These are phyloP conservation scores for Theocolax elegans DNA, from an alignment of 1,140 invertebrate species.

Conservation along the genomic window DNA sequence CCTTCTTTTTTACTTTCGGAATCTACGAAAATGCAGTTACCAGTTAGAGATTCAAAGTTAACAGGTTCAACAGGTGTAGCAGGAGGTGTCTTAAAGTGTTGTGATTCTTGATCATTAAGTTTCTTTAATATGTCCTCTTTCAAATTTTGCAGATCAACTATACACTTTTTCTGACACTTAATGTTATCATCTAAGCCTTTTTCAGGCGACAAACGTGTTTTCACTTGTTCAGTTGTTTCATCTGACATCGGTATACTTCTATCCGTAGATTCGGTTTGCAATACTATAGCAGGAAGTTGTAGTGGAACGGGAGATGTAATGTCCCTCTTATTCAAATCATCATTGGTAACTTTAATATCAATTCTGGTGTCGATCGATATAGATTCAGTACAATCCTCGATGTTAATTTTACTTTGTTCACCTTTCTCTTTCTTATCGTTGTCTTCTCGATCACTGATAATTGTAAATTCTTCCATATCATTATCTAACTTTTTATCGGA, in stretches of 20 bases:
- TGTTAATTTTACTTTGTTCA: no score
- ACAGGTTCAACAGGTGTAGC: neutral
- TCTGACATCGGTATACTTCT: neutral
- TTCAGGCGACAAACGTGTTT: neutral
- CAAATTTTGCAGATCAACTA: constrained; percentile 33
- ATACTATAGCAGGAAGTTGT: neutral
- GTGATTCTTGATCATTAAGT: constrained; percentile 18
- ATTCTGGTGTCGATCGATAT: neutral
- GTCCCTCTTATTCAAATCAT: neutral
- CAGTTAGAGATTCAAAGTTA: constrained; percentile 2
- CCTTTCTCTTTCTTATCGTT: neutral
- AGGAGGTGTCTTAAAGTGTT: no score
- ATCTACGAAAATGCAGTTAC: no score
- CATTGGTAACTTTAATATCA: neutral
- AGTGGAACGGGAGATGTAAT: neutral
- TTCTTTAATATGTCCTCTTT: constrained; percentile 38
- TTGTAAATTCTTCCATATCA: constrained; percentile 2
- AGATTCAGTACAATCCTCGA: neutral
- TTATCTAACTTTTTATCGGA: neutral
- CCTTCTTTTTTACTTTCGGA: no score
- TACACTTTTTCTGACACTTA: constrained; percentile 15
- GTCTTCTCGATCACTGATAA: neutral
- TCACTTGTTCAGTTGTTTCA: neutral
- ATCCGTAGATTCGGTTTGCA: neutral
- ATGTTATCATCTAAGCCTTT: constrained; percentile 7